A percentile compares a stretch with the other conserved stretches of the same genome.
phyloP scores from a whole-genome alignment of 2,113 vertebrate species.

The Philantomba maxwellii region DNA sequence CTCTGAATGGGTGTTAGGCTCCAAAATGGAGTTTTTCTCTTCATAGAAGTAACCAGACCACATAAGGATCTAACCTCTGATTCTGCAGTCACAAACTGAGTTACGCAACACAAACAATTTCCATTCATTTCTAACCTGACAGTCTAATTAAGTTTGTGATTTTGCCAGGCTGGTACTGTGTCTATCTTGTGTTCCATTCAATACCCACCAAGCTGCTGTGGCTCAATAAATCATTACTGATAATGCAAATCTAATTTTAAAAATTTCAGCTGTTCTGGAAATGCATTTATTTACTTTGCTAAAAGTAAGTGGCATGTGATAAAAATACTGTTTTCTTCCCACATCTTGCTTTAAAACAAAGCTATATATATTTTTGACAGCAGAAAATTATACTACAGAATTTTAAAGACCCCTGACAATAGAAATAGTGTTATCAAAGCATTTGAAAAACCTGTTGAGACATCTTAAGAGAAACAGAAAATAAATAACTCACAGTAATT shows the following conservation, averaged over 20 bases:
- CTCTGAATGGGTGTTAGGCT: not conserved
- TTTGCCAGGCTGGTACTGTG: not conserved
- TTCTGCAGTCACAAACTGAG: constrained; percentile 11
- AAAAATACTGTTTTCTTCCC: not conserved
- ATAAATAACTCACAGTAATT: not conserved
- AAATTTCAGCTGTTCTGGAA: constrained; percentile 10
- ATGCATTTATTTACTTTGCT: constrained; percentile 32
- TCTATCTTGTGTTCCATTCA: constrained; percentile 28
- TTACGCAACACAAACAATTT: not conserved
- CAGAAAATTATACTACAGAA: not conserved
- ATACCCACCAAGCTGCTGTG: not conserved
- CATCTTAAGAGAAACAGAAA: not conserved
- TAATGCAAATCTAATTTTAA: constrained; percentile 44
- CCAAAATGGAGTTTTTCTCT: not conserved
- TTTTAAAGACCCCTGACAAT: not conserved
- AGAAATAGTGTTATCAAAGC: not conserved
- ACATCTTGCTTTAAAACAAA: not conserved
- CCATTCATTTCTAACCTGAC: constrained; percentile 36
- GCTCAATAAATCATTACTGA: constrained; percentile 40
- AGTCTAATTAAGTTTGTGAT: constrained; percentile 39
- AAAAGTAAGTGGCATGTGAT: not conserved
- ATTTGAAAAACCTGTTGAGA: not conserved
- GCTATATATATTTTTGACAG: not conserved
- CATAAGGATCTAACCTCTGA: not conserved
- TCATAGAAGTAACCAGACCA: not conserved